Evolutionary conservation across 2,797 vertebrate species (phyloP).

Genomic region (Atherinosoma microstoma): DNA sequence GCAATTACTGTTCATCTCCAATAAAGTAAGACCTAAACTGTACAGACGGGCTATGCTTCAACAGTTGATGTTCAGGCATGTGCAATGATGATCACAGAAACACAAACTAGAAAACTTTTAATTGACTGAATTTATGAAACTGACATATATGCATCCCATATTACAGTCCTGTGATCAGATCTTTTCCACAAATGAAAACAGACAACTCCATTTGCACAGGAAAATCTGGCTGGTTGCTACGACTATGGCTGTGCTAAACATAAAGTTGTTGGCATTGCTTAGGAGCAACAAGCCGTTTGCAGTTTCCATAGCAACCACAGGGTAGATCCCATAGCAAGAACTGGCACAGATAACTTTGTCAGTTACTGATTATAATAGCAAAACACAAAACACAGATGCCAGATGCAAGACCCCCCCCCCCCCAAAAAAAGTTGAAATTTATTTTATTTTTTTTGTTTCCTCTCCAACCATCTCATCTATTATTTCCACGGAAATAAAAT

Average conservation of each 20-base stretch:
- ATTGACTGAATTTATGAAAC: no score
- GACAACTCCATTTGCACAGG: no score
- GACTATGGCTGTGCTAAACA: background rate
- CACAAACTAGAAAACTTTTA: no score
- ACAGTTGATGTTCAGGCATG: background rate
- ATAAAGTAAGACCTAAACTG: background rate
- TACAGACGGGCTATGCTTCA: background rate
- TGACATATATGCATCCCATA: no score
- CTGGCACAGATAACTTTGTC: background rate
- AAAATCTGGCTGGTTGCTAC: background rate
- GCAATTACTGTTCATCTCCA: background rate
- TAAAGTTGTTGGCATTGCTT: constrained; percentile 5
- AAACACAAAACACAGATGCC: no score
- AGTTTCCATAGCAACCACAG: constrained; percentile 38
- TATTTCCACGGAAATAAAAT: no score
- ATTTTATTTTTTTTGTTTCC: no score
- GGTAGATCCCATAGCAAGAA: constrained; percentile 20
- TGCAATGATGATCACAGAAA: background rate
- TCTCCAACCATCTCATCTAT: no score
- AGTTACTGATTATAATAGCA: background rate
- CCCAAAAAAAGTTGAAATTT: no score
- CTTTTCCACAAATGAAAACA: no score
- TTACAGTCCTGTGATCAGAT: no score
- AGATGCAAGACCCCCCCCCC: no score
- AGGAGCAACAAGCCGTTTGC: constrained; percentile 26